Evolutionary conservation across 2,888 invertebrate genomes (phyloP).

Genomic region (Erebia palarica): DNA sequence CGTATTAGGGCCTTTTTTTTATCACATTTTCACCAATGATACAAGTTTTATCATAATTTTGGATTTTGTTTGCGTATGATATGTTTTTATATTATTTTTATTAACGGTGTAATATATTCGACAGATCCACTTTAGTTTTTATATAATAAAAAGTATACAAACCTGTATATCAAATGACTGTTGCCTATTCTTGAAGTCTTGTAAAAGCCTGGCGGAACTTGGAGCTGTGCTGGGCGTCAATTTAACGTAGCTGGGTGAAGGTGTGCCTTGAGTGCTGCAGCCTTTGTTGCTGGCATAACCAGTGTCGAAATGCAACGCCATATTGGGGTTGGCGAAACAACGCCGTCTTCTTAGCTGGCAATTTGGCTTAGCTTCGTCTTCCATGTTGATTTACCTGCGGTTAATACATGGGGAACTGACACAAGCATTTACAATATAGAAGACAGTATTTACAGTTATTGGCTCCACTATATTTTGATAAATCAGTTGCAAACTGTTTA

Average conservation of each 20-base stretch:
- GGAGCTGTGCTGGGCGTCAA: conserved; percentile 55
- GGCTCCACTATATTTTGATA: too few relatives aligned
- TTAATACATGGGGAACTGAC: neutral
- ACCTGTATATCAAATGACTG: conserved; percentile 79
- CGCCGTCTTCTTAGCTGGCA: conserved; percentile 69
- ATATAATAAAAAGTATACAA: conserved; percentile 13
- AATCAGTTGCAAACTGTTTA: too few relatives aligned
- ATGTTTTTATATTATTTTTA: too few relatives aligned
- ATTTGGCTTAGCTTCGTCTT: conserved; percentile 63
- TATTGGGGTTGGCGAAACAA: conserved; percentile 61
- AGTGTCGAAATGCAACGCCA: conserved; percentile 66
- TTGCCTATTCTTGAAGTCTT: conserved; percentile 76
- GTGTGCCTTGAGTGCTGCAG: conserved; percentile 65
- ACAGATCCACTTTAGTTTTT: neutral
- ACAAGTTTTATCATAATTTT: neutral
- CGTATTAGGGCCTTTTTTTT: neutral
- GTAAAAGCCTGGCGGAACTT: conserved; percentile 58
- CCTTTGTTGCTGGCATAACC: conserved; percentile 68
- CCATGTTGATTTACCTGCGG: conserved; percentile 31
- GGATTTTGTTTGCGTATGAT: too few relatives aligned
- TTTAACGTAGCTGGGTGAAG: conserved; percentile 66
- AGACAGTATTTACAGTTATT: too few relatives aligned
- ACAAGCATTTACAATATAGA: neutral
- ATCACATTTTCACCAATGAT: neutral
- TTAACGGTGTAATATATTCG: too few relatives aligned